phyloP scores from a whole-genome alignment of 53 echinoderm and acorn worm species.

The Glandiceps talaboti region DNA sequence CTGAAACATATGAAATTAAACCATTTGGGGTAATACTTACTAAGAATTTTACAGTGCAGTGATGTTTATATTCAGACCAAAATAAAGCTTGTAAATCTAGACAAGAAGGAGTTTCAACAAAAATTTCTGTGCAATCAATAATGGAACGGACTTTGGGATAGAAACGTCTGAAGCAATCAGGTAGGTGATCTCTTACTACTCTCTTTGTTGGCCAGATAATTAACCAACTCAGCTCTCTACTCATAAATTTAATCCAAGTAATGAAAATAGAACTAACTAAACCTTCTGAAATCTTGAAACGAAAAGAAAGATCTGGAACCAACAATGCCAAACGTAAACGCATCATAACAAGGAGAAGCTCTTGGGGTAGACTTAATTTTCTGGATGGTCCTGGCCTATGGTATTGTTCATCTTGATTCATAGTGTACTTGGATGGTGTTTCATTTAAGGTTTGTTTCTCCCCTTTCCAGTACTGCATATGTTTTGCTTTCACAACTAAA shows the following conservation, averaged over 20 bases:
- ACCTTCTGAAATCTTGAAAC: background rate
- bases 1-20: background rate
- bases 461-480: background rate
- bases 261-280: background rate
- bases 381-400: background rate
- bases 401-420: background rate
- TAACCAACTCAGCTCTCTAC: background rate
- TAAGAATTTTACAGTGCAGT: background rate
- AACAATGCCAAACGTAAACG: background rate
- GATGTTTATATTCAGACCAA: background rate
- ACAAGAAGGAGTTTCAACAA: background rate
- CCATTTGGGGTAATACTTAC: background rate
- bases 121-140: background rate
- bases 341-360: background rate
- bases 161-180: background rate
- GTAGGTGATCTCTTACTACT: background rate
- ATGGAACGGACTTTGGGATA: background rate
- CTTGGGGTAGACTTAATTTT: background rate
- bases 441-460: background rate
- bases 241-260: background rate
- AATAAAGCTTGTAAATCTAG: background rate
- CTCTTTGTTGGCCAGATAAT: background rate
- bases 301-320: background rate
- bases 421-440: background rate
- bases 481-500: background rate